Percentiles rank a stretch among this genome's conserved stretches.
Conservation (phyloP, 2,113 vertebrate species). For the Tympanuchus pallidicinctus region DNA sequence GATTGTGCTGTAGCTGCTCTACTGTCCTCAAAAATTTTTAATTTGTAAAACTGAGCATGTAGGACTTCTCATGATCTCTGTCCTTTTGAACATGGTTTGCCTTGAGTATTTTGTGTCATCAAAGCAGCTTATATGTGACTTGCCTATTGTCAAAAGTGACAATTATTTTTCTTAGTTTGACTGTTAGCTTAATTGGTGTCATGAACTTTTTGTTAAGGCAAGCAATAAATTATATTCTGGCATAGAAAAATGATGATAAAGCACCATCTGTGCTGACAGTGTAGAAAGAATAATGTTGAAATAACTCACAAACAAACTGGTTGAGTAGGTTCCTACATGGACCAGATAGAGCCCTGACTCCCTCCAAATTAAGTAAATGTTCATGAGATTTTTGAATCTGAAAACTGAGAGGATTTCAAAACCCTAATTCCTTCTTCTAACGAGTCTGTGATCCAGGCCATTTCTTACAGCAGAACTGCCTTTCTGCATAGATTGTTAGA, state of each 20-base stretch:
- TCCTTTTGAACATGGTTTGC: not conserved
- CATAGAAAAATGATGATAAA: conserved; percentile 16
- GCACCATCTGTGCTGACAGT: not conserved
- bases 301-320: not conserved
- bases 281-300: not conserved
- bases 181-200: not conserved
- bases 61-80: not conserved
- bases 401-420: not conserved
- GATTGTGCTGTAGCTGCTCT: not conserved
- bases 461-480: conserved; percentile 22
- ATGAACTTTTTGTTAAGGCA: not conserved
- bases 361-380: not conserved
- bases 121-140: not conserved
- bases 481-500: not conserved
- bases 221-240: not conserved
- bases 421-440: not conserved
- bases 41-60: not conserved
- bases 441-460: not conserved
- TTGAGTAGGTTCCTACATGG: not conserved
- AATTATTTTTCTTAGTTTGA: not conserved
- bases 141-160: not conserved
- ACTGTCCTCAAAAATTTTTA: not conserved
- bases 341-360: not conserved
- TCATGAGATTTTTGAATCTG: not conserved
- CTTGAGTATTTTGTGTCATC: not conserved